A percentile compares a stretch with the other conserved stretches of the same genome.
These are phyloP conservation scores for Crematogaster levior DNA, from an alignment of 2,888 invertebrate species.

Conservation along the genomic window DNA sequence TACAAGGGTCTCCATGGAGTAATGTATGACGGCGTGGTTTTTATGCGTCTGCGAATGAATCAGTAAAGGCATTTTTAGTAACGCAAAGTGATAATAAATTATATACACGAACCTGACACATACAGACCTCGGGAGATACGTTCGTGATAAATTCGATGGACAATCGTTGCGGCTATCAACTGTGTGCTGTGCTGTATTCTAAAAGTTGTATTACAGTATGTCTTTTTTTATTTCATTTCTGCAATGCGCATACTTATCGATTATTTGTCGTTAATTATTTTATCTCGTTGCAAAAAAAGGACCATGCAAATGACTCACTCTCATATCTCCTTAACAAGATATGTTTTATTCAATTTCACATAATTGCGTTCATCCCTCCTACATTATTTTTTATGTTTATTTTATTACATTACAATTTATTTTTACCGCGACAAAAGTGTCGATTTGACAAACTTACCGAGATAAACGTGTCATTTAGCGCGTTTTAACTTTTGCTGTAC, in stretches of 20 bases:
- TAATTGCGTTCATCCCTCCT: neutral
- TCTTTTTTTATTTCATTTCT: conserved; percentile 38
- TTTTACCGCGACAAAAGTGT: conserved; percentile 17
- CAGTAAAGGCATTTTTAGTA: conserved; percentile 75
- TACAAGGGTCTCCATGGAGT: conserved; percentile 60
- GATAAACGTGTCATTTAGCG: conserved; percentile 42
- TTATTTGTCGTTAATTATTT: conserved; percentile 40
- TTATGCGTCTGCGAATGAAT: conserved; percentile 75
- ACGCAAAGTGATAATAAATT: conserved; percentile 76
- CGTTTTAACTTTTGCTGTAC: conserved; percentile 18
- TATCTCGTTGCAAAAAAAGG: neutral
- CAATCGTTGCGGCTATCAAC: conserved; percentile 59
- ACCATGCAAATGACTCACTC: neutral
- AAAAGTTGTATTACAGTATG: conserved; percentile 26
- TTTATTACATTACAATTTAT: neutral
- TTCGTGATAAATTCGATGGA: conserved; percentile 69
- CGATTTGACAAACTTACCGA: conserved; percentile 3
- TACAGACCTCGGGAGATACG: conserved; percentile 63
- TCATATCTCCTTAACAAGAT: conserved; percentile 2
- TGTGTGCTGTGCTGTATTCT: neutral
- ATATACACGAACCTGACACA: conserved; percentile 57
- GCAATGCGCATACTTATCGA: conserved; percentile 2
- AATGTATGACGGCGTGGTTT: conserved; percentile 75
- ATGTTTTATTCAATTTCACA: conserved; percentile 21
- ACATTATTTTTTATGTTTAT: conserved; percentile 5